These are phyloP conservation scores for Xylophagus ater DNA, from an alignment of 2,888 invertebrate genomes.

Conservation along the genomic window DNA sequence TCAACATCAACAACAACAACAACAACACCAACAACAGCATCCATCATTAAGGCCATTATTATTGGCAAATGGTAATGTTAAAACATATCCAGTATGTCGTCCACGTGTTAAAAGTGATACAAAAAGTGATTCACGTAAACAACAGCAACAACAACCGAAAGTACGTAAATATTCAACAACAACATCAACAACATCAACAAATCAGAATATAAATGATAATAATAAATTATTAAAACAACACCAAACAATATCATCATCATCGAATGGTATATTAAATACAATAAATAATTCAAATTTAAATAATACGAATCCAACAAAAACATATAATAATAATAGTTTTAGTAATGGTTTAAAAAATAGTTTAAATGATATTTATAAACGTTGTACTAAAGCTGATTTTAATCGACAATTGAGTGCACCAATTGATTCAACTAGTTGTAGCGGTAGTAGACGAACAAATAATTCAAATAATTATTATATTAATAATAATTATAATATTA, in stretches of 20 bases:
- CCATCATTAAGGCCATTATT: conserved; percentile 16
- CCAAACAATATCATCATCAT: conserved; percentile 26
- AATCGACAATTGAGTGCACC: conserved; percentile 40
- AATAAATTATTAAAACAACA: conserved; percentile 30
- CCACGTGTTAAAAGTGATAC: conserved; percentile 35
- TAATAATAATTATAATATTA: conserved; percentile 12
- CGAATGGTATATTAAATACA: conserved; percentile 32
- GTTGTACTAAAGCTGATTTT: conserved; percentile 38
- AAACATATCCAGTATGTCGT: conserved; percentile 33
- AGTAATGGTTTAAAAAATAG: conserved; percentile 31
- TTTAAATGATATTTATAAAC: conserved; percentile 33
- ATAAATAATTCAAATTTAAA: no score
- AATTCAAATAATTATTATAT: conserved; percentile 14
- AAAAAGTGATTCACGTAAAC: conserved; percentile 27
- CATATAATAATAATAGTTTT: conserved; percentile 2
- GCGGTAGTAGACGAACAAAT: no score
- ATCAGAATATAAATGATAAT: conserved; percentile 23
- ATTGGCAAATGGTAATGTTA: conserved; percentile 34
- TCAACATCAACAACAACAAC: conserved; percentile 27
- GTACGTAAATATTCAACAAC: conserved; percentile 10
- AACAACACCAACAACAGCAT: conserved; percentile 25
- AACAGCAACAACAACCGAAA: conserved; percentile 10
- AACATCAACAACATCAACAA: conserved; percentile 25
- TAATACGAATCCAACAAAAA: no score
- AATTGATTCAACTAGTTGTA: conserved; percentile 34